A percentile compares a stretch with the other conserved stretches of the same genome.
phyloP scores from a whole-genome alignment of 1,140 invertebrate species.

The Propsilocerus akamusi region DNA sequence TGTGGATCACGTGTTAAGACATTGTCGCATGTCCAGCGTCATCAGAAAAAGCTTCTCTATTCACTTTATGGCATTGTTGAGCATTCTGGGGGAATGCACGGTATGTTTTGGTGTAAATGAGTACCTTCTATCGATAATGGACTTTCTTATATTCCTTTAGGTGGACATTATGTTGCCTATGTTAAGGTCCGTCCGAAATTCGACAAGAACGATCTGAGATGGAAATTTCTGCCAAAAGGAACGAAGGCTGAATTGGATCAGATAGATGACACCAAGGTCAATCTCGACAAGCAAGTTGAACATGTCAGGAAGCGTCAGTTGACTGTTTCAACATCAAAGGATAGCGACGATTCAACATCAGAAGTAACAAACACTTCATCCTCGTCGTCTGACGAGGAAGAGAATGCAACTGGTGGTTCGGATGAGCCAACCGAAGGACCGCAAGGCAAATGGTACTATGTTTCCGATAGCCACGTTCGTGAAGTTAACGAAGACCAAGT shows the following conservation, averaged over 20 bases:
- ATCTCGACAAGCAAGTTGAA: slow-evolving; percentile 16
- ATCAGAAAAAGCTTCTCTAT: slow-evolving; percentile 59
- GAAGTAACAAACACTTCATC: slow-evolving; percentile 32
- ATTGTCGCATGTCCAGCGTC: slow-evolving; percentile 36
- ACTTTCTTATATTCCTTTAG: not conserved
- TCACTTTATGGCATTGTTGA: slow-evolving; percentile 88
- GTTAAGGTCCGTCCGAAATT: slow-evolving; percentile 25
- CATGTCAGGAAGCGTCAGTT: slow-evolving; percentile 23
- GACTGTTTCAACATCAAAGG: slow-evolving; percentile 15
- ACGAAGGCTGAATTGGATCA: slow-evolving; percentile 25
- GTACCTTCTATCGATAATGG: too few relatives aligned
- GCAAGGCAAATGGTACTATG: slow-evolving; percentile 74
- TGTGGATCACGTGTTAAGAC: slow-evolving; percentile 60
- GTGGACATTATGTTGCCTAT: slow-evolving; percentile 6
- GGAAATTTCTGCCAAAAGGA: slow-evolving; percentile 44
- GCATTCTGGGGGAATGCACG: slow-evolving; percentile 74
- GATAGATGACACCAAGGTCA: slow-evolving; percentile 19
- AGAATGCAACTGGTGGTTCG: slow-evolving; percentile 13
- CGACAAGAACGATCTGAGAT: slow-evolving; percentile 35
- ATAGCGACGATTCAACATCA: slow-evolving; percentile 28
- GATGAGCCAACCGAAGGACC: slow-evolving; percentile 28
- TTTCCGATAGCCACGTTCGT: slow-evolving; percentile 73
- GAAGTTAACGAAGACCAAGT: slow-evolving; percentile 66
- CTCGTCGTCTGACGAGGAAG: slow-evolving; percentile 22
- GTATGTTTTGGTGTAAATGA: slow-evolving; percentile 96